Base-by-base conservation (phyloP, 2,113 vertebrate species). In the Gavia stellata region DNA sequence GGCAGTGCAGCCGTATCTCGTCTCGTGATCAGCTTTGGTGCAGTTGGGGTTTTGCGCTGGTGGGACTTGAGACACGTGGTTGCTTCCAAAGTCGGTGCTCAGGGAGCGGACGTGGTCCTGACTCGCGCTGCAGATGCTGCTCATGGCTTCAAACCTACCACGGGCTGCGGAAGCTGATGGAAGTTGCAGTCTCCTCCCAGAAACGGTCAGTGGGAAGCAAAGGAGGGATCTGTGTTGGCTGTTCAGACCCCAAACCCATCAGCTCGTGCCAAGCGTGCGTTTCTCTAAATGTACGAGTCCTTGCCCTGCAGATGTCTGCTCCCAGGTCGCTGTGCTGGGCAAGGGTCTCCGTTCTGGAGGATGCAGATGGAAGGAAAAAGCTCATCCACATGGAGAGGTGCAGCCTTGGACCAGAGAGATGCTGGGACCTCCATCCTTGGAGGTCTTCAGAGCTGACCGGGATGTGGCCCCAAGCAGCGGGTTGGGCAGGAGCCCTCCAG, bases 1-100 rank as follows among this genome's bases (percentile, higher is more conserved):
- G 4, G 34, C 3, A 3, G 17, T 42, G 29, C 33, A 3, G 5
- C 58, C 2, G 0, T 33, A 13, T 68, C n/a, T 63, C 11, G 1
- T 7, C 56, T 67, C 1, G 0, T 34, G 7, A 31, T 18, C 13
- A 71, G 14, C 23, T 59, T 13, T 17, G 65, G 21, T 36, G 38
- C 26, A 34, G 23, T 36, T 1, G 4, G 29, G 49, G 11, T 20
- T 66, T 55, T 50, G 34, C 20, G 15, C 44, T 84, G 25, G 8
- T 72, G 33, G 36, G 29, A 47, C 15, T 26, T 1, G 36, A 45
- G 50, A 11, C 2, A 3, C 13, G 12, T 49, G 50, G 34, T 17
- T 40, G 12, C 66, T 59, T 52, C 67, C 52, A 31, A 28, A 36
- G 14, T 19, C 0, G 0, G 21, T 18, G 23, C 23, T 77, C 19